phyloP scores from a whole-genome alignment of 2,797 vertebrate genomes.

The Arctocebus calabarensis region DNA sequence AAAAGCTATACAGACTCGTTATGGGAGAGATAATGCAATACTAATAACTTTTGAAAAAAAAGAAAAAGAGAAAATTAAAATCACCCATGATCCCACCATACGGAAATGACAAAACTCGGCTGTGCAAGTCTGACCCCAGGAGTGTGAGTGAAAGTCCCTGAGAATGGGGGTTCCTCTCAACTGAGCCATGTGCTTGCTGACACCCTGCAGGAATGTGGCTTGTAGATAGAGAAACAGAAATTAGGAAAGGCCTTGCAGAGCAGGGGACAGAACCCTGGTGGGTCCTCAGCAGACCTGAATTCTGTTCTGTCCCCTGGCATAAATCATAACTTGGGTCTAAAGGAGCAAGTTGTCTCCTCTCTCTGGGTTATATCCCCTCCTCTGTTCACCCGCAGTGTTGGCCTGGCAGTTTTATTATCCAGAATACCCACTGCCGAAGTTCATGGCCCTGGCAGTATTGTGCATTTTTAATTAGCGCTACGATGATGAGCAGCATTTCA shows the following conservation, averaged over 20 bases:
- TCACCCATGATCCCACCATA: not conserved
- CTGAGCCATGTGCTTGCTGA: not conserved
- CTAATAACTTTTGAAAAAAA: not conserved
- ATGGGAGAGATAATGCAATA: not conserved
- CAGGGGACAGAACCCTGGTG: not conserved
- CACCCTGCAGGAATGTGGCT: not conserved
- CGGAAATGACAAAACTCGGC: not conserved
- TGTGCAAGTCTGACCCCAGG: not conserved
- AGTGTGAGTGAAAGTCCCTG: not conserved
- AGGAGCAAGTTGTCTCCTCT: not conserved
- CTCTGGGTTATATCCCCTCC: not conserved
- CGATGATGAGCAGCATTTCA: not conserved
- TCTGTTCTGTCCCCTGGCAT: not conserved
- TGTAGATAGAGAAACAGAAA: not conserved
- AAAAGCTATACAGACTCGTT: not conserved
- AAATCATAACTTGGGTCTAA: not conserved
- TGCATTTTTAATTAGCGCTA: slow-evolving; percentile 44
- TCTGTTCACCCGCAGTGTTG: not conserved
- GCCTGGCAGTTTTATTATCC: too few species aligned
- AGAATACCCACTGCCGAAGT: not conserved
- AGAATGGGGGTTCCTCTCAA: not conserved
- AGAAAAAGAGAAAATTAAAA: not conserved
- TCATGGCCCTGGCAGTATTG: not conserved
- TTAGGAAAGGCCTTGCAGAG: not conserved
- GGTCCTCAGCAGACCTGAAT: not conserved